Base-by-base conservation (phyloP, 2,888 invertebrate genomes). In the Dinocampus coccinellae region DNA sequence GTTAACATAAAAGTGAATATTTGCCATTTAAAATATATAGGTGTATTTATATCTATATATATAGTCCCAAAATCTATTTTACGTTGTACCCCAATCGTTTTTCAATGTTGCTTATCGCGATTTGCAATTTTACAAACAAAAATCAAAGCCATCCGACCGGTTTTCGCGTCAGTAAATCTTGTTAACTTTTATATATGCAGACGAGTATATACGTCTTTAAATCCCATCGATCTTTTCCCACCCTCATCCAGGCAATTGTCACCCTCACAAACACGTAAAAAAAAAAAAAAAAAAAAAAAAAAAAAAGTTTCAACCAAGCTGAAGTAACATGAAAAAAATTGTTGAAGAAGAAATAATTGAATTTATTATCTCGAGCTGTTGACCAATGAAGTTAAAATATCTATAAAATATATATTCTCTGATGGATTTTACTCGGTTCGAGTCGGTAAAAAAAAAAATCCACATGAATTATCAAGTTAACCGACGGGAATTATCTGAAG, bases 161-260 rank as follows among this genome's bases (percentile, higher is more conserved):
- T 72, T 60, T 71, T 69, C 52, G 29, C 42, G 20, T 26, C 57
- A 47, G 47, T 47, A 47, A 47, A 47, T 47, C 47, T 47, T 47
- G 47, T 47, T 16, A 47, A 33, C 60, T 65, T 61, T 52, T 53
- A 29, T 36, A 61, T 16, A 73, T 73, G 69, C 65, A 69, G 47
- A 60, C 57, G 63, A 52, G 22, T 52, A 60, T 22, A 60, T 34
- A 20, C 16, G 63, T 55, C 58, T 16, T 39, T 55, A 57, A 75
- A 69, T 70, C 64, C 73, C 71, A 76, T 74, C 76, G 74, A 76
- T 76, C 75, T 76, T 73, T 70, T 22, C 26, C 61, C 52, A 65
- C 60, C 69, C 70, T 74, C 64, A 62, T 71, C 71, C 70, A 70
- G 73, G 55, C 75, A 75, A 75, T 75, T 77, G 74, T 74, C 75